phyloP scores from a whole-genome alignment of 1,140 invertebrate species.

The Helicoverpa zea region DNA sequence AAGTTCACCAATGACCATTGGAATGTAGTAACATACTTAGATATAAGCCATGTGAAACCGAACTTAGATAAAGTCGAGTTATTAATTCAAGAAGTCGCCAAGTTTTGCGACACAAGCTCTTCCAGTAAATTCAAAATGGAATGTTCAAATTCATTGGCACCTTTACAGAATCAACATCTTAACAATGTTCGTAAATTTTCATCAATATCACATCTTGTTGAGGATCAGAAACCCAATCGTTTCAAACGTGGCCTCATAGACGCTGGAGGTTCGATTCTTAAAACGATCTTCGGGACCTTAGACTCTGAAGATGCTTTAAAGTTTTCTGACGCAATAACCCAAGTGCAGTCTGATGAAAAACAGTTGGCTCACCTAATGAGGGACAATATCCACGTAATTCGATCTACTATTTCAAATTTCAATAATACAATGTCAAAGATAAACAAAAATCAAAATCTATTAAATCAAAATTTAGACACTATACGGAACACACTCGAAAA shows the following conservation, averaged over 20 bases:
- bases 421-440: slow-evolving; percentile 54
- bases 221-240: neutral
- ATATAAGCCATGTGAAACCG: slow-evolving; percentile 5
- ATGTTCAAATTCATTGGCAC: neutral
- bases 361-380: slow-evolving; percentile 47
- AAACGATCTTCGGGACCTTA: neutral
- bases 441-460: slow-evolving; percentile 48
- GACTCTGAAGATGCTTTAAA: slow-evolving; percentile 47
- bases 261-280: neutral
- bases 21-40: slow-evolving; percentile 8
- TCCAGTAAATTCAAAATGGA: neutral
- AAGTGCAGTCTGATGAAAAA: slow-evolving; percentile 54
- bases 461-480: slow-evolving; percentile 32
- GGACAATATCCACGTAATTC: slow-evolving; percentile 54
- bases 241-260: slow-evolving; percentile 11
- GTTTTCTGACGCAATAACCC: slow-evolving; percentile 48
- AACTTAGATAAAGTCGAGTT: neutral
- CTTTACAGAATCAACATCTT: slow-evolving; percentile 11
- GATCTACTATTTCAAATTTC: slow-evolving; percentile 50
- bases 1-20: slow-evolving; percentile 20
- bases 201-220: slow-evolving; percentile 11
- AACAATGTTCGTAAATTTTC: slow-evolving; percentile 22
- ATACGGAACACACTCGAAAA: slow-evolving; percentile 1
- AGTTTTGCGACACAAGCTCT: neutral
- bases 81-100: neutral